Evolutionary conservation across 2,888 invertebrate genomes (phyloP).

Genomic region (Margaritifera margaritifera): DNA sequence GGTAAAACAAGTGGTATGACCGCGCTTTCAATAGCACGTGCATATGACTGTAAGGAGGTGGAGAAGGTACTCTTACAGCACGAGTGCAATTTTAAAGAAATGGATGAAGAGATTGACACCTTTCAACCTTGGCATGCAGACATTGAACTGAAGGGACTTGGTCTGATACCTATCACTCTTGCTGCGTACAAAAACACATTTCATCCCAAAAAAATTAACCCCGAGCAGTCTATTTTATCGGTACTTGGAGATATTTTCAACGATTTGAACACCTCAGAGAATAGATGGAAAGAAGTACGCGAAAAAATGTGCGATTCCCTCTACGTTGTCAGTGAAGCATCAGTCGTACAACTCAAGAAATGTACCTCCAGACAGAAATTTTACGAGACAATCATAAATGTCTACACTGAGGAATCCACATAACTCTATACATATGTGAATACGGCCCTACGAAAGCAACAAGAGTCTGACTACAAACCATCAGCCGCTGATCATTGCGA

Average conservation of each 20-base stretch:
- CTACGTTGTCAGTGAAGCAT: conserved; percentile 10
- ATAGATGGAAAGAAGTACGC: conserved; percentile 9
- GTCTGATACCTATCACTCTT: conserved; percentile 28
- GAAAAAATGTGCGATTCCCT: conserved; percentile 18
- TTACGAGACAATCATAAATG: conserved; percentile 9
- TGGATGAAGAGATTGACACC: conserved; percentile 15
- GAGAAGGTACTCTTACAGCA: conserved; percentile 2
- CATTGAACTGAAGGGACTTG: conserved; percentile 15
- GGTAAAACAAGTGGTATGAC: conserved; percentile 14
- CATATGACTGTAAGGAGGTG: conserved; percentile 9
- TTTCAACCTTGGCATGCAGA: conserved; percentile 10
- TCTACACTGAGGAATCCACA: conserved; percentile 17
- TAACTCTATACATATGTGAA: conserved; percentile 16
- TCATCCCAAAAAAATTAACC: conserved; percentile 7
- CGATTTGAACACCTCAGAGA: conserved; percentile 2
- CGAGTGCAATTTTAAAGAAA: neutral
- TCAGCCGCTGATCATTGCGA: conserved; percentile 18
- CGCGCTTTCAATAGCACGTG: conserved; percentile 13
- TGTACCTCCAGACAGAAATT: conserved; percentile 10
- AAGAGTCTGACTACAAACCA: conserved; percentile 12
- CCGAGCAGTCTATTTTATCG: conserved; percentile 3
- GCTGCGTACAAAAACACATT: conserved; percentile 31
- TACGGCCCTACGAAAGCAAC: conserved; percentile 17
- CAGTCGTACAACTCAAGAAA: conserved; percentile 2
- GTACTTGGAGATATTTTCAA: conserved; percentile 16